Percentiles rank a stretch among this genome's conserved stretches.
These are phyloP conservation scores for Drosophila mercatorum DNA, from an alignment of 2,888 invertebrate species.

Conservation along the genomic window DNA sequence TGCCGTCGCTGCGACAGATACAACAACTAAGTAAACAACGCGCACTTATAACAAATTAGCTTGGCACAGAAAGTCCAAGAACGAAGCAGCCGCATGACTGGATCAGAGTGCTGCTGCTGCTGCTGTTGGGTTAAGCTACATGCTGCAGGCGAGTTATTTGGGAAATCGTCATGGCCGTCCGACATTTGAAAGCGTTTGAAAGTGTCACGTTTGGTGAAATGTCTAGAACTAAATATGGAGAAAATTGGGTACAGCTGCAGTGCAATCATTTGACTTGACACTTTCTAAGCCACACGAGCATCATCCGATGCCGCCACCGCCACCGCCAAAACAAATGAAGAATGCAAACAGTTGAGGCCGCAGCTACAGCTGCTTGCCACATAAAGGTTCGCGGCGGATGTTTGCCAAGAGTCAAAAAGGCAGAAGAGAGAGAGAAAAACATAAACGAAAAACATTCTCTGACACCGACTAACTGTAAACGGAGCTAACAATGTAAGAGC, in stretches of 20 bases:
- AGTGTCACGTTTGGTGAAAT: slow-evolving; percentile 76
- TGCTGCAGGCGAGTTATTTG: slow-evolving; percentile 27
- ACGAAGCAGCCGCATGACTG: slow-evolving; percentile 26
- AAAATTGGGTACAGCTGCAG: slow-evolving; percentile 74
- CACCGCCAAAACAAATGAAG: slow-evolving; percentile 45
- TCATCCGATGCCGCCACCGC: neutral
- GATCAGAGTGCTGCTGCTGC: slow-evolving; percentile 22
- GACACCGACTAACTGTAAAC: slow-evolving; percentile 64
- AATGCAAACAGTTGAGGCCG: slow-evolving; percentile 63
- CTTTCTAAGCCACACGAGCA: slow-evolving; percentile 66
- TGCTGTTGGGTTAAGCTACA: slow-evolving; percentile 24
- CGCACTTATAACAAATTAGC: slow-evolving; percentile 68
- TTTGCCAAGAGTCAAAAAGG: slow-evolving; percentile 52
- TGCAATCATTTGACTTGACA: slow-evolving; percentile 77
- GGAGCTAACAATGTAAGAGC: slow-evolving; percentile 58
- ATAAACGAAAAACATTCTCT: slow-evolving; percentile 10
- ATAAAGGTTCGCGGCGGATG: slow-evolving; percentile 67
- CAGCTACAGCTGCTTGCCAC: slow-evolving; percentile 32
- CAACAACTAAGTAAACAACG: slow-evolving; percentile 59
- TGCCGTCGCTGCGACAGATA: slow-evolving; percentile 59
- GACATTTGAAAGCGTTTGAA: slow-evolving; percentile 74
- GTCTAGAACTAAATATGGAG: slow-evolving; percentile 79
- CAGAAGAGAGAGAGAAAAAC: slow-evolving; percentile 24
- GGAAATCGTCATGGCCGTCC: slow-evolving; percentile 55
- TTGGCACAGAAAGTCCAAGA: slow-evolving; percentile 64